Base-by-base conservation (phyloP, 2,113 vertebrate species). In the Amia ocellicauda region DNA sequence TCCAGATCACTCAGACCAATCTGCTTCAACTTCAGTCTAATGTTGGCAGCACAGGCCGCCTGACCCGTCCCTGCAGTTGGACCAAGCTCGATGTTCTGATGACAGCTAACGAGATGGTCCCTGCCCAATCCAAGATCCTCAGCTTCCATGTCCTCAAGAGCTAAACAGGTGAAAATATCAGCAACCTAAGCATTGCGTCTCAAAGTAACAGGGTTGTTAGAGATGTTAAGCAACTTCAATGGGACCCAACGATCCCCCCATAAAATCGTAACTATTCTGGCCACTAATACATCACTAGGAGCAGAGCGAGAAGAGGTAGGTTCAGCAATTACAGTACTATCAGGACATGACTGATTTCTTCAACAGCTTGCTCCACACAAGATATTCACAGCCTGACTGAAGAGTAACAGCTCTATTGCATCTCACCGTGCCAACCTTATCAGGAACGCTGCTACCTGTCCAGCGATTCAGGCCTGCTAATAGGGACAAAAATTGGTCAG, bases 161-260 rank as follows among this genome's bases (percentile, higher is more conserved):
- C 64, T 3, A 74, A 23, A 50, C 69, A 74, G 47, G 41, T 11
- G 20, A 29, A 64, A 7, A 74, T 13, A 28, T 74, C 69, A 13
- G 69, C 65, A 7, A 74, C 8, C 36, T 71, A 71, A 2, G 57
- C 62, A 64, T 74, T 74, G 5, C 50, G n/a, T 58, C 65, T 63
- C 0, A 70, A n/a, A 22, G 56, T 19, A 7, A 71, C 69, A 36
- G 60, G 47, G 22, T 36, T 67, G 28, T 59, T n/a, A 28, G 40
- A 31, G 0, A 27, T 56, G 28, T 69, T 73, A 3, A 69, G 50
- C 0, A 73, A n/a, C 56, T 72, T 69, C 17, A 71, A 16, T 2
- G 61, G 69, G 1, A 70, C 60, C 69, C 72, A 74, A 13, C 69
- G 14, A 31, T 74, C 63, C 2, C 64, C 61, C 43, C 49, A 58